phyloP scores from a whole-genome alignment of 1,140 invertebrate species.

The Monomorium pharaonis region DNA sequence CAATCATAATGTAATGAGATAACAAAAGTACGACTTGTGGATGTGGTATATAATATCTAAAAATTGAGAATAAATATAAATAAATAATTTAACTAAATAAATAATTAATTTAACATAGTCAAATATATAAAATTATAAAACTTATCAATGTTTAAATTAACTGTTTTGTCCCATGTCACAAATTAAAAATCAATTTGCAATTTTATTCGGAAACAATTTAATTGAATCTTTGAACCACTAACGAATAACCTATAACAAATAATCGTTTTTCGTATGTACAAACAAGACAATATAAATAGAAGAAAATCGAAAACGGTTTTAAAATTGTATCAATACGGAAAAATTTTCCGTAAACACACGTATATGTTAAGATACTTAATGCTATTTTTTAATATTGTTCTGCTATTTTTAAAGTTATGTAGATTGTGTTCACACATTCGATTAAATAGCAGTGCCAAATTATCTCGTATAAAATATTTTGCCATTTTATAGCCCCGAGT shows the following conservation, averaged over 20 bases:
- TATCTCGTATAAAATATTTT: neutral
- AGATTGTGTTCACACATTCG: neutral
- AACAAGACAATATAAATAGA: neutral
- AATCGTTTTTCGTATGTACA: constrained; percentile 1
- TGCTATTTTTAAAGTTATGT: neutral
- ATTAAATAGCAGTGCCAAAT: no score
- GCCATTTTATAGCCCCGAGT: neutral
- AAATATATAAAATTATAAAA: no score
- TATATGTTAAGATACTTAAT: neutral
- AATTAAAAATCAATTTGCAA: no score
- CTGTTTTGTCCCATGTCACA: no score
- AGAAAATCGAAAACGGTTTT: neutral
- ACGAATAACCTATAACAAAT: neutral
- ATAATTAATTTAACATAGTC: no score
- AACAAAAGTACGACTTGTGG: no score
- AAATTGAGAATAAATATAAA: no score
- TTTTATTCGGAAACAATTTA: neutral
- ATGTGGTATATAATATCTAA: no score
- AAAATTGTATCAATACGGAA: neutral
- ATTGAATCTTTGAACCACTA: neutral
- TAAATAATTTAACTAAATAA: no score
- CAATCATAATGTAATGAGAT: no score
- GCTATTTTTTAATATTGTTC: neutral
- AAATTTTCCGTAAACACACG: neutral
- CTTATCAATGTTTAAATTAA: no score